phyloP scores from a whole-genome alignment of 2,113 vertebrate genomes.

The Scophthalmus maximus region DNA sequence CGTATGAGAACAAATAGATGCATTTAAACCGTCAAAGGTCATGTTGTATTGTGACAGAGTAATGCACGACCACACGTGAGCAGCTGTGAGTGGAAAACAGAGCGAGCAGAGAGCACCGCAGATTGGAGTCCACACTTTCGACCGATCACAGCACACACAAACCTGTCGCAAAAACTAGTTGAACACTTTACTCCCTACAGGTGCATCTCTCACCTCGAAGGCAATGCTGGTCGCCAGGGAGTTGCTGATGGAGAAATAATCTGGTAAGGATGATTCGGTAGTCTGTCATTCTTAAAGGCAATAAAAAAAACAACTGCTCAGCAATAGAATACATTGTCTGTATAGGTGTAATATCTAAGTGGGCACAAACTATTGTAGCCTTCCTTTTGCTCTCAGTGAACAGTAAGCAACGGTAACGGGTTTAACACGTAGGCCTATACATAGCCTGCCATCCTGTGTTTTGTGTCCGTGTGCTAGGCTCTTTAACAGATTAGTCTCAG shows the following conservation, averaged over 20 bases:
- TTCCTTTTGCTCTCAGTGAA: not conserved
- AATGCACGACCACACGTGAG: not conserved
- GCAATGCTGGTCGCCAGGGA: no score
- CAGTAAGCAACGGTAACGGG: not conserved
- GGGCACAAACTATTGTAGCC: not conserved
- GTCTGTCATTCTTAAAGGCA: not conserved
- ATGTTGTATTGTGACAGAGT: not conserved
- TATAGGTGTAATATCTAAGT: not conserved
- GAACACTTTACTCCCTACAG: not conserved
- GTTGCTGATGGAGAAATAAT: no score
- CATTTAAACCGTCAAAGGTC: not conserved
- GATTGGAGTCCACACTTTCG: not conserved
- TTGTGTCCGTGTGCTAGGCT: slow-evolving; percentile 19
- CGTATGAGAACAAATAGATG: not conserved
- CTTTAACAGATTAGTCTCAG: slow-evolving; percentile 62
- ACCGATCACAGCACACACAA: not conserved
- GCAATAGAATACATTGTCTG: not conserved
- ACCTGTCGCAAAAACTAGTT: no score
- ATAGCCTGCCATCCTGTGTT: slow-evolving; percentile 14
- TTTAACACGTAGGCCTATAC: not conserved
- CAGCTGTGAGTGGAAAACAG: not conserved
- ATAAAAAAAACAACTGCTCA: not conserved
- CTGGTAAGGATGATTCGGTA: no score
- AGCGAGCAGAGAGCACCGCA: not conserved
- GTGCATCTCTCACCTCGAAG: not conserved